A percentile compares a stretch with the other conserved stretches of the same genome.
phyloP scores from a whole-genome alignment of 2,888 invertebrate genomes.

The Loripinus fragilis region DNA sequence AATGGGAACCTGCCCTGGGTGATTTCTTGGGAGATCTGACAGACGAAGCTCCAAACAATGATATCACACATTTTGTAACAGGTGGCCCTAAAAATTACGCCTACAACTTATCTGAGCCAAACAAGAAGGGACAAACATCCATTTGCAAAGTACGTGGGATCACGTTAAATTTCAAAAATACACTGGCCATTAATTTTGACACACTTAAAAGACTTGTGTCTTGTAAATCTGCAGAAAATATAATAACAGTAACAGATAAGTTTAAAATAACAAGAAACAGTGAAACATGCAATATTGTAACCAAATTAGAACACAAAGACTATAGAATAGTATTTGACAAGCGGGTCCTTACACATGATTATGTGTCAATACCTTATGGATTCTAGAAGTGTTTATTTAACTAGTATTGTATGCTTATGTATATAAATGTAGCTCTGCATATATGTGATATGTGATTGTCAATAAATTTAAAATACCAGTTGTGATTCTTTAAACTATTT shows the following conservation, averaged over 20 bases:
- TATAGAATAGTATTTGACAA: constrained; percentile 1
- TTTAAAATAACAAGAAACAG: constrained; percentile 12
- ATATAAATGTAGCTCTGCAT: too few species aligned
- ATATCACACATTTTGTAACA: constrained; percentile 70
- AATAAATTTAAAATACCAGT: too few species aligned
- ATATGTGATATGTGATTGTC: too few species aligned
- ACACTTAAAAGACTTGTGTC: constrained; percentile 41
- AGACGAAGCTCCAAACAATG: constrained; percentile 73
- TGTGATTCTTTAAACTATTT: too few species aligned
- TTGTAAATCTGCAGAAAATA: not conserved
- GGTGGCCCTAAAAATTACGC: constrained; percentile 81
- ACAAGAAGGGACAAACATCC: constrained; percentile 47
- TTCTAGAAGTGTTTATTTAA: too few species aligned
- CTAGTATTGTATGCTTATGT: too few species aligned
- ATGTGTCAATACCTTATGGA: not conserved
- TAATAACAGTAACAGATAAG: constrained; percentile 18
- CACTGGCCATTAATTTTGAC: constrained; percentile 58
- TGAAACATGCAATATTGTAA: not conserved
- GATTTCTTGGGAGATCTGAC: constrained; percentile 80
- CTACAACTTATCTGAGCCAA: constrained; percentile 52
- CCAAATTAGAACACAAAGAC: not conserved
- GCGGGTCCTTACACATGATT: not conserved
- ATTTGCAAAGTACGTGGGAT: constrained; percentile 71
- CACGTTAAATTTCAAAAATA: constrained; percentile 58
- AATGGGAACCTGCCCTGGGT: constrained; percentile 67